Conservation (phyloP, 2,888 invertebrate genomes). For the Romanomermis culicivorax region DNA sequence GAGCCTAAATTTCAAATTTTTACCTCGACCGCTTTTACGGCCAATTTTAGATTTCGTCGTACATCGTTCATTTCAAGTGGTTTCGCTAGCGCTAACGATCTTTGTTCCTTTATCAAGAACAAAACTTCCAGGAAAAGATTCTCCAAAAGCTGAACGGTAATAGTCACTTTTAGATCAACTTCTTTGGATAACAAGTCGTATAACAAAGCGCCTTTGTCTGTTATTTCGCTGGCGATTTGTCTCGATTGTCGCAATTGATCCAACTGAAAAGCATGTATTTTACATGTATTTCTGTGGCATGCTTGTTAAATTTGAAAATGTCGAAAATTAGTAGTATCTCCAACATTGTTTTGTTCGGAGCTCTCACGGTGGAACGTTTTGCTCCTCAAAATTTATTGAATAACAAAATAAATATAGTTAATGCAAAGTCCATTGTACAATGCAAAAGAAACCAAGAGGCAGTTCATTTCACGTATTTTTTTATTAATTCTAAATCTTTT, state of each 20-base stretch:
- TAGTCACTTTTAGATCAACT: slow-evolving; percentile 48
- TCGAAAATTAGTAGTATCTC: no score
- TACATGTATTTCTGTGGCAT: no score
- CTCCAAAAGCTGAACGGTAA: no score
- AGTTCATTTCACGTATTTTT: no score
- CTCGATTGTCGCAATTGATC: slow-evolving; percentile 60
- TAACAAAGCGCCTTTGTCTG: slow-evolving; percentile 64
- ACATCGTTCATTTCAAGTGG: slow-evolving; percentile 59
- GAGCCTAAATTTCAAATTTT: no score
- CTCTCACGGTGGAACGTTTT: no score
- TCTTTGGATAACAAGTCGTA: slow-evolving; percentile 78
- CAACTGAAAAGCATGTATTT: slow-evolving; percentile 42
- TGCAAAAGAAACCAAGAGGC: no score
- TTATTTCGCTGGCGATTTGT: slow-evolving; percentile 69
- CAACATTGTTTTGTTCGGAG: no score
- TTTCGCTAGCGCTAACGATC: slow-evolving; percentile 54
- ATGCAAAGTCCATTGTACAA: not conserved
- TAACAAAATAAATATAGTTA: not conserved
- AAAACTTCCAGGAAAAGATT: not conserved
- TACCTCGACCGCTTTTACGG: slow-evolving; percentile 44
- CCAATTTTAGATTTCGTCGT: slow-evolving; percentile 53
- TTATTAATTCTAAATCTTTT: no score
- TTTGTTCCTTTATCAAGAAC: slow-evolving; percentile 39
- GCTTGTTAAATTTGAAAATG: no score
- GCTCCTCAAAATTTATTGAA: no score